Percentiles rank a stretch among this genome's conserved stretches.
phyloP scores from a whole-genome alignment of 2,113 vertebrate species.

The Hypomesus transpacificus region DNA sequence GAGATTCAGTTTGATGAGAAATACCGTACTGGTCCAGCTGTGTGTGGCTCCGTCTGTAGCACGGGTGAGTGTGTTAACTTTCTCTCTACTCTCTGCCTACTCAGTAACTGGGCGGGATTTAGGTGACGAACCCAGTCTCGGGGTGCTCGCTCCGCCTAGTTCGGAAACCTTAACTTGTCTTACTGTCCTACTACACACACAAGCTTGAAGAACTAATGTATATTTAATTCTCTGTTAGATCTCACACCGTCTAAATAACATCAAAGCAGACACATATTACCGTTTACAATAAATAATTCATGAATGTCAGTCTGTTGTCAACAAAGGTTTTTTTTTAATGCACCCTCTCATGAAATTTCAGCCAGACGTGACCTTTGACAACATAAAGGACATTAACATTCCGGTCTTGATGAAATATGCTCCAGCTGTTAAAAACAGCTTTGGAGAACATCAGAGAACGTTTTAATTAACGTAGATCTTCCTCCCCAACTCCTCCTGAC shows the following conservation, averaged over 20 bases:
- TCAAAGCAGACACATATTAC: too few relatives aligned
- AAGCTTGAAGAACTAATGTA: too few relatives aligned
- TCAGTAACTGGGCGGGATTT: constrained; percentile 2
- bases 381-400: constrained; percentile 22
- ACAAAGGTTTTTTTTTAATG: too few relatives aligned
- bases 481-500: neutral
- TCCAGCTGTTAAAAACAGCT: too few relatives aligned
- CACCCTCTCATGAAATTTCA: too few relatives aligned
- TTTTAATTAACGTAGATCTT: neutral
- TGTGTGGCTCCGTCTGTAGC: constrained; percentile 6
- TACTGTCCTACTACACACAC: neutral
- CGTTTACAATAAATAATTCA: too few relatives aligned
- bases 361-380: neutral
- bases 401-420: constrained; percentile 14
- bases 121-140: constrained; percentile 3
- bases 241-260: too few relatives aligned
- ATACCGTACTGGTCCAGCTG: neutral
- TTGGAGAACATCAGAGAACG: neutral
- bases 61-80: constrained; percentile 23
- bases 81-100: constrained; percentile 29
- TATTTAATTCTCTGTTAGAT: too few relatives aligned
- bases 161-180: neutral
- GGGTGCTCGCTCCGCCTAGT: constrained; percentile 7
- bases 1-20: neutral
- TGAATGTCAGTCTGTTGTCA: too few relatives aligned